These are phyloP conservation scores for Chaetophractus vellerosus DNA, from an alignment of 2,797 vertebrate species.

Conservation along the genomic window DNA sequence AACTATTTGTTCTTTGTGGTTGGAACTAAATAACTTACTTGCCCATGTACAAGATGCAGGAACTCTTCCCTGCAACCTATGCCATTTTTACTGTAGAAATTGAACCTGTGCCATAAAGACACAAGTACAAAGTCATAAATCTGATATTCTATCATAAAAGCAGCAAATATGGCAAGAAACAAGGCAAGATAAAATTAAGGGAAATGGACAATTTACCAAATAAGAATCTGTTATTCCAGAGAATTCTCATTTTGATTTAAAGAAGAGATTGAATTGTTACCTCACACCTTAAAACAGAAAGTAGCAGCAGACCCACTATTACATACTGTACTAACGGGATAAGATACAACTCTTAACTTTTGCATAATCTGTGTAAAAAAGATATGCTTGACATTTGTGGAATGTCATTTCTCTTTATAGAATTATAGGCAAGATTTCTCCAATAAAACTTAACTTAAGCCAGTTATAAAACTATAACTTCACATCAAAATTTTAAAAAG, in stretches of 20 bases:
- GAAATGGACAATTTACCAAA: slow-evolving; percentile 88
- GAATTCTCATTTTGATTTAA: slow-evolving; percentile 89
- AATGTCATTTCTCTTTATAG: slow-evolving; percentile 94
- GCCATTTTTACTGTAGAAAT: slow-evolving; percentile 75
- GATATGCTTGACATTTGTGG: slow-evolving; percentile 93
- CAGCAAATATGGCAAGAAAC: slow-evolving; percentile 84
- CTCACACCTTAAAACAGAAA: slow-evolving; percentile 91
- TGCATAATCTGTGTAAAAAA: slow-evolving; percentile 94
- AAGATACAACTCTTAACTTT: slow-evolving; percentile 93
- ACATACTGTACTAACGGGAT: slow-evolving; percentile 93
- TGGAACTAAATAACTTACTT: slow-evolving; percentile 72
- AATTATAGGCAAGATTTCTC: slow-evolving; percentile 94
- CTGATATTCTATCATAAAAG: slow-evolving; percentile 69
- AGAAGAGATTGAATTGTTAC: slow-evolving; percentile 90
- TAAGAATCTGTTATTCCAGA: slow-evolving; percentile 87
- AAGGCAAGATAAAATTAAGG: slow-evolving; percentile 87
- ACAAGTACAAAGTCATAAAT: slow-evolving; percentile 72
- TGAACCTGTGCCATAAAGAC: slow-evolving; percentile 76
- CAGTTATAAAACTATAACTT: slow-evolving; percentile 95
- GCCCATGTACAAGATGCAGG: slow-evolving; percentile 65
- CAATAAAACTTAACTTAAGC: slow-evolving; percentile 93
- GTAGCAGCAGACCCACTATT: slow-evolving; percentile 92
- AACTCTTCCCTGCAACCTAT: slow-evolving; percentile 57
- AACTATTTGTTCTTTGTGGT: slow-evolving; percentile 84
- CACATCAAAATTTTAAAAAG: slow-evolving; percentile 94